These are phyloP conservation scores for Paramormyrops hopkinsi DNA, from an alignment of 2,797 vertebrate species.

Conservation along the genomic window DNA sequence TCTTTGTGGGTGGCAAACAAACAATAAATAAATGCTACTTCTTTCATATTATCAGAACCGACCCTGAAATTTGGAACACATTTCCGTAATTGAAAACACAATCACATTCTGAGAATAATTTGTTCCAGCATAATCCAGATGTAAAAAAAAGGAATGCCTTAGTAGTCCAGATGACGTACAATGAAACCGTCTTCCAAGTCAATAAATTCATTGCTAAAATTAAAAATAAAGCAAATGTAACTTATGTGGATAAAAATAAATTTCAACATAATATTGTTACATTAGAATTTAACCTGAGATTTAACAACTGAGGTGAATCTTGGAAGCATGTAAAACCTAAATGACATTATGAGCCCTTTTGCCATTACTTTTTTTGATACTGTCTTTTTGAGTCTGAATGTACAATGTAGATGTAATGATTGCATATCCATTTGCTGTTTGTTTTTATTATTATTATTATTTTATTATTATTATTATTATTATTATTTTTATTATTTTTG, in stretches of 20 bases:
- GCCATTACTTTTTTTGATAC: not conserved
- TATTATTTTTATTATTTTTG: no score
- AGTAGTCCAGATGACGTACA: not conserved
- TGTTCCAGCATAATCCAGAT: slow-evolving; percentile 5
- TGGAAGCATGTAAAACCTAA: not conserved
- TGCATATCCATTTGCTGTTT: not conserved
- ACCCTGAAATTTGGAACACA: not conserved
- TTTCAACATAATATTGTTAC: not conserved
- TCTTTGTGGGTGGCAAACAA: not conserved
- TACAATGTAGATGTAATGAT: not conserved
- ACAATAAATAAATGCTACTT: not conserved
- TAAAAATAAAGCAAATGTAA: not conserved
- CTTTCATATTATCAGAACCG: not conserved
- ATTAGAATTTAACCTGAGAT: not conserved
- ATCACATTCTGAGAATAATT: not conserved
- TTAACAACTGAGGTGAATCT: not conserved
- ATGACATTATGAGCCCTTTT: not conserved
- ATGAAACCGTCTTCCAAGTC: not conserved
- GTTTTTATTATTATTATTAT: no score
- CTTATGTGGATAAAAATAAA: not conserved
- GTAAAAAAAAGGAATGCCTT: not conserved
- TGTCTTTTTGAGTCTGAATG: not conserved
- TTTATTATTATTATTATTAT: no score
- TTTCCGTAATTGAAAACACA: slow-evolving; percentile 10
- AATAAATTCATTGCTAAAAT: not conserved